A percentile compares a stretch with the other conserved stretches of the same genome.
These are phyloP conservation scores for Cephus spinipes DNA, from an alignment of 2,888 invertebrate species.

Conservation along the genomic window DNA sequence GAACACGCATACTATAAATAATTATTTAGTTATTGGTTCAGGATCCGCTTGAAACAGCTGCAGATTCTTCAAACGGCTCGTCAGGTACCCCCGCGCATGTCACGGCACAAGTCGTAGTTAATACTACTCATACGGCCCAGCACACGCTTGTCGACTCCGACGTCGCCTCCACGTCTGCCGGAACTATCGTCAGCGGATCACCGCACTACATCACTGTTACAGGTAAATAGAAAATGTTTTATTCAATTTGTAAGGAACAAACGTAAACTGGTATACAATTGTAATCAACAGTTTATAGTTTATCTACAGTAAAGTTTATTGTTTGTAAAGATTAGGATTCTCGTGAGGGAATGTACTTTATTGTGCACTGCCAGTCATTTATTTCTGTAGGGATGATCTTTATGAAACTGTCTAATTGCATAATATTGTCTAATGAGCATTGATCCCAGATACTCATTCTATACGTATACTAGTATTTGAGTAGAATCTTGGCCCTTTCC, in stretches of 20 bases:
- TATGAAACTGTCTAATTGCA: background rate
- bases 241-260: background rate
- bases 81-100: conserved; percentile 67
- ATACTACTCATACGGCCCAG: conserved; percentile 66
- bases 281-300: background rate
- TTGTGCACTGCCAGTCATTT: background rate
- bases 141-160: conserved; percentile 68
- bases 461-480: conserved; percentile 40
- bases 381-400: background rate
- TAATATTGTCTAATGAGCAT: background rate
- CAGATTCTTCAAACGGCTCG: conserved; percentile 73
- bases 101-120: conserved; percentile 67
- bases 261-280: background rate
- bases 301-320: background rate
- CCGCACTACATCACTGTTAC: conserved; percentile 80
- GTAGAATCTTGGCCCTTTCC: conserved; percentile 53
- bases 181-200: conserved; percentile 65
- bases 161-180: conserved; percentile 67
- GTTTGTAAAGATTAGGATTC: background rate
- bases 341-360: background rate
- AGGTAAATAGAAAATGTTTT: conserved; percentile 67
- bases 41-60: conserved; percentile 69
- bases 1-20: conserved; percentile 47
- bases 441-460: background rate
- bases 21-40: conserved; percentile 61